Conservation (phyloP, 2,888 invertebrate species). For the Epinotia demarniana region DNA sequence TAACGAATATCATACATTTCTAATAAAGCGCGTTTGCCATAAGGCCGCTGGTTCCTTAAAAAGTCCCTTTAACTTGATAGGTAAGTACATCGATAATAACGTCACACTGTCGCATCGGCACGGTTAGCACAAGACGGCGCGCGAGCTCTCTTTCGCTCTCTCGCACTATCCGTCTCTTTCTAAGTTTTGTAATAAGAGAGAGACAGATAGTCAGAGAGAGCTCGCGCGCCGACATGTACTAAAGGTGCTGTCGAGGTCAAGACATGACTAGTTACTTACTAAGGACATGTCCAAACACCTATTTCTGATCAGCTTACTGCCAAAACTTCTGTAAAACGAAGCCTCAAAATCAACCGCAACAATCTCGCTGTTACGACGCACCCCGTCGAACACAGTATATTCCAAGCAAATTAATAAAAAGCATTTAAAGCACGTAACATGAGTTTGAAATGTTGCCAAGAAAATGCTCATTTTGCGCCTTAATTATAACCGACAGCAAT, state of each 20-base stretch:
- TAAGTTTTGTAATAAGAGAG: too few relatives aligned
- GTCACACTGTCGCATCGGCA: neutral
- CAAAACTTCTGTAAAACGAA: conserved; percentile 13
- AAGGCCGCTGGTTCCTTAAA: too few relatives aligned
- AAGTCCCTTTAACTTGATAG: too few relatives aligned
- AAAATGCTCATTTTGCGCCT: conserved; percentile 13
- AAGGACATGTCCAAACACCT: conserved; percentile 22
- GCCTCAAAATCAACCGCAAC: neutral
- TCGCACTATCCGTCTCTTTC: too few relatives aligned
- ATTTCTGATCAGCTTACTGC: conserved; percentile 7
- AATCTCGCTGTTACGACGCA: neutral
- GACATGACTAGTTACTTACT: conserved; percentile 17
- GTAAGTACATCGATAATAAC: neutral
- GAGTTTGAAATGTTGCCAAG: conserved; percentile 28
- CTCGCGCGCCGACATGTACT: too few relatives aligned
- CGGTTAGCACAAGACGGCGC: too few relatives aligned
- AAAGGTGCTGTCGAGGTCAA: neutral
- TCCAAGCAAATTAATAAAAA: conserved; percentile 12
- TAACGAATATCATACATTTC: too few relatives aligned
- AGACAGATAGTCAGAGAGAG: too few relatives aligned
- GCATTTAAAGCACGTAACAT: conserved; percentile 6
- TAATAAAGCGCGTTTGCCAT: too few relatives aligned
- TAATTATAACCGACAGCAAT: conserved; percentile 36
- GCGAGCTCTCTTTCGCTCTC: too few relatives aligned
- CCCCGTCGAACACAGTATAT: neutral